phyloP scores from a whole-genome alignment of 92 coral and sea anemone species.

The Desmophyllum pertusum region DNA sequence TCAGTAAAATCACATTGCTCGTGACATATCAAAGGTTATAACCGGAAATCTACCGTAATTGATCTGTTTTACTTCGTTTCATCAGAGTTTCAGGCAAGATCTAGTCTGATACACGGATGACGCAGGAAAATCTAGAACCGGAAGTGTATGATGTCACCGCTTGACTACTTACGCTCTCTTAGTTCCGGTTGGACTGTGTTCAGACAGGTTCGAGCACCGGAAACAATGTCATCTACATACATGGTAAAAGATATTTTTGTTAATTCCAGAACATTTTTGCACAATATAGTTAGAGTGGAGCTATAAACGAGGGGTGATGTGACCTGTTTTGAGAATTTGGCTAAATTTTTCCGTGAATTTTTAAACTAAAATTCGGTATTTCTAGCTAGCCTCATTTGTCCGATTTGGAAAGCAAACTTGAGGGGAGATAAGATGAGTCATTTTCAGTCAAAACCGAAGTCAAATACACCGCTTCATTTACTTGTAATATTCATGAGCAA shows the following conservation, averaged over 20 bases:
- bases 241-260: not conserved
- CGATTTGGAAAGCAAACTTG: not conserved
- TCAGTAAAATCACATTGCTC: too few species aligned
- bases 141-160: not conserved
- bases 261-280: not conserved
- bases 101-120: not conserved
- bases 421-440: too few species aligned
- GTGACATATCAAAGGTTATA: not conserved
- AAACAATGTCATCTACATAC: not conserved
- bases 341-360: not conserved
- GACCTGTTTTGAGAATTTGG: not conserved
- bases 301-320: not conserved
- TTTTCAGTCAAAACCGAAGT: too few species aligned
- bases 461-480: too few species aligned
- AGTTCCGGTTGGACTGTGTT: not conserved
- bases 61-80: not conserved
- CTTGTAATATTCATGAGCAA: too few species aligned
- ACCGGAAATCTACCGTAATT: not conserved
- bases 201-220: not conserved
- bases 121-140: not conserved
- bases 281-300: not conserved
- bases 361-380: not conserved
- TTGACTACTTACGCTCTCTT: too few species aligned
- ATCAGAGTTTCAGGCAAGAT: not conserved
- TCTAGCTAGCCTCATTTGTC: not conserved